A percentile compares a stretch with the other conserved stretches of the same genome.
These are phyloP conservation scores for Pontoporia blainvillei DNA, from an alignment of 2,113 vertebrate species.

Conservation along the genomic window DNA sequence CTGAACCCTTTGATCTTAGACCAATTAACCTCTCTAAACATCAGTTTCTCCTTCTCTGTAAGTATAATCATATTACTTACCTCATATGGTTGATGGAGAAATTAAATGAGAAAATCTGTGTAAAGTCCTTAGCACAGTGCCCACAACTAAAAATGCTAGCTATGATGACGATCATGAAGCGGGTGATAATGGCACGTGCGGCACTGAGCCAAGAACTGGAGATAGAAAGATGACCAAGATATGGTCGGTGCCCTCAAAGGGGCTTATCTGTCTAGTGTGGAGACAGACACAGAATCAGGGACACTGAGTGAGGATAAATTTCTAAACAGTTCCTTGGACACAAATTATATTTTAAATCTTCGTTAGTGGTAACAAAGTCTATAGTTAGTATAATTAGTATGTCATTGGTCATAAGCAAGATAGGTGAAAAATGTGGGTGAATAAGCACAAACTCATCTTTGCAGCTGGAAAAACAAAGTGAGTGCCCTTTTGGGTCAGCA, in stretches of 20 bases:
- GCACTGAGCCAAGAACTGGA: background rate
- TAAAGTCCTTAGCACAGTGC: background rate
- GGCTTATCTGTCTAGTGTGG: background rate
- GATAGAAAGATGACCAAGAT: background rate
- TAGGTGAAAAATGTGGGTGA: background rate
- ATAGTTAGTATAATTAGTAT: background rate
- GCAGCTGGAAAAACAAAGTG: conserved; percentile 12
- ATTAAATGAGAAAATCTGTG: background rate
- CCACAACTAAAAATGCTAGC: background rate
- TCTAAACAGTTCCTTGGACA: background rate
- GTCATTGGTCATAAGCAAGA: background rate
- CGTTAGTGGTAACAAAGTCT: background rate
- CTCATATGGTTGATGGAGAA: background rate
- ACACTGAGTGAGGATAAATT: background rate
- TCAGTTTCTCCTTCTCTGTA: background rate
- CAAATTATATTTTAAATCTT: conserved; percentile 14
- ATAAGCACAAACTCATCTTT: background rate
- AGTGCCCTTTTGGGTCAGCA: background rate
- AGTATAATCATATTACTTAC: conserved; percentile 22
- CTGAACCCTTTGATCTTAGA: background rate
- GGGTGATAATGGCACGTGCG: background rate
- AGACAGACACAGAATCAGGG: background rate
- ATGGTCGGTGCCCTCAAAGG: background rate
- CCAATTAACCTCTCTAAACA: background rate
- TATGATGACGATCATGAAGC: background rate